Evolutionary conservation across 1,140 invertebrate species (phyloP).

Genomic region (Venturia canescens): DNA sequence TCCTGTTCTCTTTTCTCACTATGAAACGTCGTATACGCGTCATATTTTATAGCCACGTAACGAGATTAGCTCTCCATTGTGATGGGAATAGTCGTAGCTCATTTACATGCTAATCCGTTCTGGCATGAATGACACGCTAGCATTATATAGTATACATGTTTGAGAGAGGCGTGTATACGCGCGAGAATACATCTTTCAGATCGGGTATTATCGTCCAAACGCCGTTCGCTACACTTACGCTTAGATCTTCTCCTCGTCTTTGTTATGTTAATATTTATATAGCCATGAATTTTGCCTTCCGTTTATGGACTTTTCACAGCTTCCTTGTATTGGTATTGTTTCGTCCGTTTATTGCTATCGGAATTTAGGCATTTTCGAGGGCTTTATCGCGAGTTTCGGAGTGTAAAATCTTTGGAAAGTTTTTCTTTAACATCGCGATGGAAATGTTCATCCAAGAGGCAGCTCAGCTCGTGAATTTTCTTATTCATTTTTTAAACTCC

Average conservation of each 20-base stretch:
- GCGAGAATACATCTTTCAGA: conserved; percentile 12
- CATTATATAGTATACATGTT: background rate
- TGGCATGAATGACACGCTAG: conserved; percentile 7
- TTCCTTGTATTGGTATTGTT: no score
- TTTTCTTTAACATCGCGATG: no score
- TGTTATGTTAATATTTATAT: conserved; percentile 3
- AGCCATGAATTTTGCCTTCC: background rate
- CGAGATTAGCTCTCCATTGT: conserved; percentile 70
- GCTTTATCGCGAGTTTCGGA: no score
- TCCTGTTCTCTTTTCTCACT: background rate
- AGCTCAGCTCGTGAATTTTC: no score
- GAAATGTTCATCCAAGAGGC: no score
- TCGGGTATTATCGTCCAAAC: conserved; percentile 12
- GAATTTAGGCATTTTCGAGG: background rate
- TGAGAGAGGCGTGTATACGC: background rate
- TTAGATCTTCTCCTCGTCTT: background rate
- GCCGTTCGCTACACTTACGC: background rate
- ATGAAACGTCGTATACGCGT: conserved; percentile 62
- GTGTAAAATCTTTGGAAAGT: no score
- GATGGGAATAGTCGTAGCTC: conserved; percentile 61
- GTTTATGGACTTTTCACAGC: background rate
- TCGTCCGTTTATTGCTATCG: background rate
- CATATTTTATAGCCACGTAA: conserved; percentile 70
- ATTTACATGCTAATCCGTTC: conserved; percentile 70
- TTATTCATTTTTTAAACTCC: no score